A percentile compares a stretch with the other conserved stretches of the same genome.
phyloP scores from a whole-genome alignment of 2,888 invertebrate species.

The Drosophila antonietae region DNA sequence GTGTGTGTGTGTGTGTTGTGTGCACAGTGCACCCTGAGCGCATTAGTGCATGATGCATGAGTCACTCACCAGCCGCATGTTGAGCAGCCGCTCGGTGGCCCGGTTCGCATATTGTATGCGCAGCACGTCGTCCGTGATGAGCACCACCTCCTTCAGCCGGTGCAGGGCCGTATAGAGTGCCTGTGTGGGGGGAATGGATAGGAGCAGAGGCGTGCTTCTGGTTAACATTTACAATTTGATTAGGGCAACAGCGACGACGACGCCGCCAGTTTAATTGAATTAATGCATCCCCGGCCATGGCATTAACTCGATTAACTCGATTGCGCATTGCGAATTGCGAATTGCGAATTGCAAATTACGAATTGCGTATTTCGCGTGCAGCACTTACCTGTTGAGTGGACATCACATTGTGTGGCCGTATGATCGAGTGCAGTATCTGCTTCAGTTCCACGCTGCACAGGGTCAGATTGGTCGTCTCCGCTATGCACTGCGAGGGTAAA shows the following conservation, averaged over 20 bases:
- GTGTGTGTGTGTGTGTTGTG: not conserved
- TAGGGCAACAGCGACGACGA: slow-evolving; percentile 31
- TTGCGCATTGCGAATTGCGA: slow-evolving; percentile 51
- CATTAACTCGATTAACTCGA: slow-evolving; percentile 71
- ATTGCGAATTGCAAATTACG: slow-evolving; percentile 16
- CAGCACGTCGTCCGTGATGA: slow-evolving; percentile 94
- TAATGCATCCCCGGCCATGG: slow-evolving; percentile 43
- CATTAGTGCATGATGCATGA: slow-evolving; percentile 4
- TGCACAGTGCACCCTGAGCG: slow-evolving; percentile 8
- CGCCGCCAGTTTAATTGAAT: slow-evolving; percentile 58
- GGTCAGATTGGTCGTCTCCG: slow-evolving; percentile 88
- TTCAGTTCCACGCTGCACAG: slow-evolving; percentile 89
- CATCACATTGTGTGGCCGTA: slow-evolving; percentile 90
- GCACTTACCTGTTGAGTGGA: slow-evolving; percentile 86
- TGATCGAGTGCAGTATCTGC: slow-evolving; percentile 91
- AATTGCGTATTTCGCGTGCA: not conserved
- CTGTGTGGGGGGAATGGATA: slow-evolving; percentile 72
- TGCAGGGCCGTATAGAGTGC: slow-evolving; percentile 94
- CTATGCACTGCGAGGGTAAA: slow-evolving; percentile 86
- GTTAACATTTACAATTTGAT: slow-evolving; percentile 58
- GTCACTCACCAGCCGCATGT: slow-evolving; percentile 87
- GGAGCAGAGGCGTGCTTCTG: slow-evolving; percentile 16
- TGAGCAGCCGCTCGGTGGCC: slow-evolving; percentile 93
- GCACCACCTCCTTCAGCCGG: slow-evolving; percentile 93
- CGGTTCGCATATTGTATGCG: slow-evolving; percentile 95